A percentile compares a stretch with the other conserved stretches of the same genome.
These are phyloP conservation scores for Petromus typicus DNA, from an alignment of 2,113 vertebrate genomes.

Conservation along the genomic window DNA sequence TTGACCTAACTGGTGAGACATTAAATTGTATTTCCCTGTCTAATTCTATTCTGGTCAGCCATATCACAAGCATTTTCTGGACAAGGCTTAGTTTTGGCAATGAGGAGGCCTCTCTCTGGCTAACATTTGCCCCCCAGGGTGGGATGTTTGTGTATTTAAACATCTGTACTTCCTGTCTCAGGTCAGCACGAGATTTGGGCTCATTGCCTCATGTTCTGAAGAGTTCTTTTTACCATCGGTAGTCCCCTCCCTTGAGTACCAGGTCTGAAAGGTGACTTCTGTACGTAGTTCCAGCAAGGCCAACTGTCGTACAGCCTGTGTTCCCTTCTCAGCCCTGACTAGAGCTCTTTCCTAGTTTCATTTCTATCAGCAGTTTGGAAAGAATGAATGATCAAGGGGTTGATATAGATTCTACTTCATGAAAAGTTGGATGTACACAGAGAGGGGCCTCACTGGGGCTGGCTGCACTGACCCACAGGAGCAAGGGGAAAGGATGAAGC, in stretches of 20 bases:
- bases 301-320: background rate
- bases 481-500: background rate
- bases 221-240: constrained; percentile 13
- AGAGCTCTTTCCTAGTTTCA: background rate
- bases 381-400: background rate
- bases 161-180: constrained; percentile 51
- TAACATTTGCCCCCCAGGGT: background rate
- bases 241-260: background rate
- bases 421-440: background rate
- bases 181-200: constrained; percentile 16
- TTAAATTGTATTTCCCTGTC: background rate
- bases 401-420: background rate
- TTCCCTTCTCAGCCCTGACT: background rate
- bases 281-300: background rate
- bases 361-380: constrained; percentile 26
- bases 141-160: constrained; percentile 68
- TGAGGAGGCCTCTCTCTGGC: background rate
- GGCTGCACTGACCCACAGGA: background rate
- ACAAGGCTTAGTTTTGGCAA: background rate
- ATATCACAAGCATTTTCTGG: background rate
- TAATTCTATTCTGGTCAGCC: constrained; percentile 16
- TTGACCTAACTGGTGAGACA: constrained; percentile 2
- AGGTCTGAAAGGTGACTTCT: background rate
- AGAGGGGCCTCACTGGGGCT: background rate
- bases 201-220: constrained; percentile 28